Evolutionary conservation across 2,113 vertebrate genomes (phyloP), one percentile per base, ranked within the genome.

Genomic region (Phalacrocorax carbo): DNA sequence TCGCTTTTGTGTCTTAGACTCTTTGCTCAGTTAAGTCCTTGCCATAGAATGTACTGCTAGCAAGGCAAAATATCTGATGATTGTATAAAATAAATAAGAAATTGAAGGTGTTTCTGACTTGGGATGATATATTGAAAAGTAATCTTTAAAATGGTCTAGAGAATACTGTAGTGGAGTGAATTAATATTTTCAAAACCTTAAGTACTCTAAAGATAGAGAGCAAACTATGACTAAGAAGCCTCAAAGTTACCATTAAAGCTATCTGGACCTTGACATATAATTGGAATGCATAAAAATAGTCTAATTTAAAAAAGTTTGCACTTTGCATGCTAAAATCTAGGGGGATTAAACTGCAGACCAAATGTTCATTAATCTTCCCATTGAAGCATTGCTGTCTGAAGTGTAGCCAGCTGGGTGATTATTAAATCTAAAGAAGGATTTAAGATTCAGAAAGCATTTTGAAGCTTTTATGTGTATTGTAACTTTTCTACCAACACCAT

Each of bases 351-450:
- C 94, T 82, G 58, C 75, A 84, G 89, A 93, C 76, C 85, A 97
- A 96, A 94, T 94, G 76, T 79, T 97, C 66, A 81, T 96, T 97
- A 96, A 90, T 96, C 92, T 97, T 97, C 71, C 73, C 9, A 84
- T 91, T 97, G 86, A 96, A 88, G 71, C 73, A 62, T 89, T 90
- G 78, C 88, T 91, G 71, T 96, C 68, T 96, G 94, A 97, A 96
- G 83, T 96, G 42, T 78, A 95, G 65, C 83, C 73, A 90, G 42
- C 78, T 95, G 96, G 66, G 54, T 97, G 79, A 94, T 83, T 96
- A 96, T 94, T 94, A 95, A 95, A 94, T 96, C 77, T 97, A 76
- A 92, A 91, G 77, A 95, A 89, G 38, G 92, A 90, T 97, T 97
- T 90, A 88, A 95, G 58, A 83, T 96, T 97, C 93, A 86, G 82